Evolutionary conservation across 2,888 invertebrate genomes (phyloP).

Genomic region (Chymomyza caudatula): DNA sequence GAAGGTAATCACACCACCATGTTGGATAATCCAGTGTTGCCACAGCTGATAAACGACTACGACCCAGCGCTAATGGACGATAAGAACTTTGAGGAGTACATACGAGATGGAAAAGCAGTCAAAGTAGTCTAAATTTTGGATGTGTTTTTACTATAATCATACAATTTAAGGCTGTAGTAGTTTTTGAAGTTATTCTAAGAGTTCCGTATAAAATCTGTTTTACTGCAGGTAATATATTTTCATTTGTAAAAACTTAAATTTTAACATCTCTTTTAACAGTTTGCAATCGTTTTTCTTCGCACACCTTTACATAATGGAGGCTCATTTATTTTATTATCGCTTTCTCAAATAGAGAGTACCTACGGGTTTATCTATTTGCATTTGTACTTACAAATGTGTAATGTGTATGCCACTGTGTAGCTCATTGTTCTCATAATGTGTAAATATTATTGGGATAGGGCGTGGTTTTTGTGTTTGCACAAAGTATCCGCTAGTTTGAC

Average conservation of each 20-base stretch:
- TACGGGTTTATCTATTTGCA: neutral
- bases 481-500: neutral
- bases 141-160: no score
- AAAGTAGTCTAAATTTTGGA: constrained; percentile 30
- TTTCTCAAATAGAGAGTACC: neutral
- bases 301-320: neutral
- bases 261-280: neutral
- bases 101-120: constrained; percentile 60
- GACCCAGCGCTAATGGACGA: constrained; percentile 74
- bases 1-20: constrained; percentile 87
- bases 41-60: constrained; percentile 81
- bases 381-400: neutral
- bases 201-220: neutral
- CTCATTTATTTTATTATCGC: neutral
- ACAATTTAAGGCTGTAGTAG: neutral
- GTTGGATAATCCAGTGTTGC: constrained; percentile 82
- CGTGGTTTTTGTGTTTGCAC: neutral
- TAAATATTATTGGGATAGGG: neutral
- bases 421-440: neutral
- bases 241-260: neutral
- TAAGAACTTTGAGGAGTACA: constrained; percentile 71
- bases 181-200: neutral
- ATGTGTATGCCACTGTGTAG: neutral
- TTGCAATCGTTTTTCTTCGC: no score
- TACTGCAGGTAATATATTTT: neutral